Evolutionary conservation across 2,797 vertebrate genomes (phyloP).

Genomic region (Pangasius macronema): DNA sequence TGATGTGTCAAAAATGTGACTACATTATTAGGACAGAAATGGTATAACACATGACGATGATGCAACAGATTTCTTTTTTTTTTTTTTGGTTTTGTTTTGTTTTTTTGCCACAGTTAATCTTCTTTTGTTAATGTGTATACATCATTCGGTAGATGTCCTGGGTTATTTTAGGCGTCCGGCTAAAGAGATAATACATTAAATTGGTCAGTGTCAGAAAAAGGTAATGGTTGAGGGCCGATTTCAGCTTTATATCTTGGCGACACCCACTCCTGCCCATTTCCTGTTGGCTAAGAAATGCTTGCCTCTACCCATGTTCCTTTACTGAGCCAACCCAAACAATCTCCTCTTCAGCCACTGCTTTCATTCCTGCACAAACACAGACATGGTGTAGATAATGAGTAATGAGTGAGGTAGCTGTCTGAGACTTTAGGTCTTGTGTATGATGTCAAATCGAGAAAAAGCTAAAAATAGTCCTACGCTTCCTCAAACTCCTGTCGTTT

Average conservation of each 20-base stretch:
- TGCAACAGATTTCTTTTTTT: background rate
- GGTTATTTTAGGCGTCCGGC: conserved; percentile 6
- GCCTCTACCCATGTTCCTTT: conserved; percentile 44
- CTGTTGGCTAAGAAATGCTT: conserved; percentile 66
- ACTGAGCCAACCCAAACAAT: conserved; percentile 61
- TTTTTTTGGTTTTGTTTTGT: no score
- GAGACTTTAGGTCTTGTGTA: conserved; percentile 25
- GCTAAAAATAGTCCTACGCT: conserved; percentile 55
- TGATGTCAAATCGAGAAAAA: conserved; percentile 48
- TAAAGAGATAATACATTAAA: conserved; percentile 22
- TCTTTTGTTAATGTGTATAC: background rate
- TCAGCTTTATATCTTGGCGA: conserved; percentile 72
- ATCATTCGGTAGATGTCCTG: background rate
- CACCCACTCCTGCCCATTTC: conserved; percentile 73
- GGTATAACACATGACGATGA: background rate
- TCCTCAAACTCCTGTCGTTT: conserved; percentile 40
- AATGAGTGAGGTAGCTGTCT: conserved; percentile 41
- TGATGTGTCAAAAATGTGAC: background rate
- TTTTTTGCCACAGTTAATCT: background rate
- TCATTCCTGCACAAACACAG: background rate
- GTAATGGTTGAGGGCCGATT: conserved; percentile 40
- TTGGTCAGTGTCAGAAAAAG: conserved; percentile 31
- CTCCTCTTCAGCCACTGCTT: conserved; percentile 31
- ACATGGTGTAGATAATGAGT: conserved; percentile 16
- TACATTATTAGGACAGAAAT: background rate